Conservation (phyloP, 2,797 vertebrate species). For the Simalia tracyae region DNA sequence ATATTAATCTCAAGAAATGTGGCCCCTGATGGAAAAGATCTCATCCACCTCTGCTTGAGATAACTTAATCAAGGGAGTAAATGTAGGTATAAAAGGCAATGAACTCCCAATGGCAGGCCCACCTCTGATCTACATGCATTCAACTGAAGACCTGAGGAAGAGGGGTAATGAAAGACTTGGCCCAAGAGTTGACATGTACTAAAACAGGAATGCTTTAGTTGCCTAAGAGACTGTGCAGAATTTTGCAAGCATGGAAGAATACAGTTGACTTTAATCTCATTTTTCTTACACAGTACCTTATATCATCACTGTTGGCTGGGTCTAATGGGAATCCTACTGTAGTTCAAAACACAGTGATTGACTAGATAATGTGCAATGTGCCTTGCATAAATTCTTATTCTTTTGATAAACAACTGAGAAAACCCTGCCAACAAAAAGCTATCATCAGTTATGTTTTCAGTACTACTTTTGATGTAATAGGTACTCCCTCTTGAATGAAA, state of each 20-base stretch:
- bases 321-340: not conserved
- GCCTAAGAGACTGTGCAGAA: not conserved
- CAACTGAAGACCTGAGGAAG: not conserved
- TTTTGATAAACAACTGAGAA: conserved; percentile 30
- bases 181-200: not conserved
- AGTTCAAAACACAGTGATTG: not conserved
- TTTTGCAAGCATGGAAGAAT: not conserved
- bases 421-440: conserved; percentile 10
- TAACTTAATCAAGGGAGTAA: not conserved
- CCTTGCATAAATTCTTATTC: not conserved
- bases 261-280: not conserved
- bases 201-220: not conserved
- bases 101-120: not conserved
- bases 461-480: conserved; percentile 28
- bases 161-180: not conserved
- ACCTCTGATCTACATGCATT: not conserved
- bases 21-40: no score
- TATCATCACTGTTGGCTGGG: not conserved
- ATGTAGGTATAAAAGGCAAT: not conserved
- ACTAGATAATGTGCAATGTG: not conserved
- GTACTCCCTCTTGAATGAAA: conserved; percentile 41
- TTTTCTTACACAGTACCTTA: not conserved
- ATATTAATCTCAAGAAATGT: no score
- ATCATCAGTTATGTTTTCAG: not conserved
- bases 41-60: not conserved